Conservation (phyloP, 1,140 invertebrate species). For the Cydia amplana region DNA sequence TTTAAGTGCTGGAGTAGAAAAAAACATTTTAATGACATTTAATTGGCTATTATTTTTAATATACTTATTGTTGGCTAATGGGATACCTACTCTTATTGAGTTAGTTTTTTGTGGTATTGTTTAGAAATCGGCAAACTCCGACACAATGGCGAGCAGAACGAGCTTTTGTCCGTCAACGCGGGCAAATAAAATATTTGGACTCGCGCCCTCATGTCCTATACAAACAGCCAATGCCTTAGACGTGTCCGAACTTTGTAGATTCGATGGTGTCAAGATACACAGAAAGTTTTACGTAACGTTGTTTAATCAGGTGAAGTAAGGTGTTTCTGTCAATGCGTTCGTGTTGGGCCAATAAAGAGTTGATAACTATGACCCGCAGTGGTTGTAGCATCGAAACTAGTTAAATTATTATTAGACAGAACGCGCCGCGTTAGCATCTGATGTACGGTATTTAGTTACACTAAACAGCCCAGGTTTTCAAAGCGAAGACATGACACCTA, state of each 20-base stretch:
- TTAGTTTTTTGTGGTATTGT: conserved; percentile 49
- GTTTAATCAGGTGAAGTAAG: conserved; percentile 19
- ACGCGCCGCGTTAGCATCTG: not conserved
- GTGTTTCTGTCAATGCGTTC: conserved; percentile 3
- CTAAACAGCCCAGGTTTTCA: conserved; percentile 40
- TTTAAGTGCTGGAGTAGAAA: too few relatives aligned
- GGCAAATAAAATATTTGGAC: conserved; percentile 66
- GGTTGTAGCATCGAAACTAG: conserved; percentile 3
- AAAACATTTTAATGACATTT: too few relatives aligned
- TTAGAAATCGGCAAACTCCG: conserved; percentile 59
- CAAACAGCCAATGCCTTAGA: conserved; percentile 44
- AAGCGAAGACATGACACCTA: conserved; percentile 51
- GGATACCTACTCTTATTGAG: not conserved
- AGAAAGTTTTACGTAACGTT: conserved; percentile 15
- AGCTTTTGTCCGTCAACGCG: conserved; percentile 47
- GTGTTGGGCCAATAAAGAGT: conserved; percentile 5
- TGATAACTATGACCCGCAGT: conserved; percentile 9
- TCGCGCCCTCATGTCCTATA: conserved; percentile 54
- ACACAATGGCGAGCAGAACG: conserved; percentile 58
- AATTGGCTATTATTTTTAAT: conserved; percentile 11
- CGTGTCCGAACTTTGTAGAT: not conserved
- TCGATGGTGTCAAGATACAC: conserved; percentile 27
- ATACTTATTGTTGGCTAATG: not conserved
- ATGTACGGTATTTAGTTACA: conserved; percentile 24
- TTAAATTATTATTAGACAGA: conserved; percentile 5